Evolutionary conservation across 2,797 vertebrate genomes (phyloP).

Genomic region (Enteromius radiatus): DNA sequence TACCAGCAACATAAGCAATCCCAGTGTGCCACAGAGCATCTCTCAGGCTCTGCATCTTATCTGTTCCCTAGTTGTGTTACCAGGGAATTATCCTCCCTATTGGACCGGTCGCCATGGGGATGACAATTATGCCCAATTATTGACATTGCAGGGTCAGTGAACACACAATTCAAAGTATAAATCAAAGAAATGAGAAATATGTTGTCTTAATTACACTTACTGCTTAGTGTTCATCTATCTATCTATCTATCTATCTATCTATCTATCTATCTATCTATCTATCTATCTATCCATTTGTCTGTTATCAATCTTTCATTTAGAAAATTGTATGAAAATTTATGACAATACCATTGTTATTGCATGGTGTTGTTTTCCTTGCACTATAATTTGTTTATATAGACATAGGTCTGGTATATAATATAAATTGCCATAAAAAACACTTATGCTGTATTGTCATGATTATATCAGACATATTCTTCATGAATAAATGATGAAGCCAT

Average conservation of each 20-base stretch:
- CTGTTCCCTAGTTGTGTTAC: constrained; percentile 44
- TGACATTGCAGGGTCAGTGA: constrained; percentile 48
- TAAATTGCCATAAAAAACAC: background rate
- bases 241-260: background rate
- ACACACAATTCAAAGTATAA: constrained; percentile 27
- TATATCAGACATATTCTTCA: background rate
- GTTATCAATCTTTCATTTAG: background rate
- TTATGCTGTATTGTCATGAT: background rate
- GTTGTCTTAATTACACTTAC: background rate
- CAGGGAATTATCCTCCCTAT: constrained; percentile 42
- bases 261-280: background rate
- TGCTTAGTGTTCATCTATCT: background rate
- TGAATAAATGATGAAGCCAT: constrained; percentile 18
- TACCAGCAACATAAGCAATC: constrained; percentile 14
- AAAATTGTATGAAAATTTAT: too few species aligned
- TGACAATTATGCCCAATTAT: constrained; percentile 44
- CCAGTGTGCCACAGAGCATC: constrained; percentile 18
- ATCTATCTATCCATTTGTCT: background rate
- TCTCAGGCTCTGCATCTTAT: constrained; percentile 8
- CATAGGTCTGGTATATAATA: background rate
- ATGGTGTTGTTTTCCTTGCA: background rate
- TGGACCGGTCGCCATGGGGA: constrained; percentile 52
- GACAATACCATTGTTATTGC: background rate
- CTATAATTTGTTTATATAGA: background rate
- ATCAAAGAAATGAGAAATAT: constrained; percentile 19